A percentile compares a stretch with the other conserved stretches of the same genome.
Conservation (phyloP, 2,888 invertebrate genomes). For the Blastobasis adustella region DNA sequence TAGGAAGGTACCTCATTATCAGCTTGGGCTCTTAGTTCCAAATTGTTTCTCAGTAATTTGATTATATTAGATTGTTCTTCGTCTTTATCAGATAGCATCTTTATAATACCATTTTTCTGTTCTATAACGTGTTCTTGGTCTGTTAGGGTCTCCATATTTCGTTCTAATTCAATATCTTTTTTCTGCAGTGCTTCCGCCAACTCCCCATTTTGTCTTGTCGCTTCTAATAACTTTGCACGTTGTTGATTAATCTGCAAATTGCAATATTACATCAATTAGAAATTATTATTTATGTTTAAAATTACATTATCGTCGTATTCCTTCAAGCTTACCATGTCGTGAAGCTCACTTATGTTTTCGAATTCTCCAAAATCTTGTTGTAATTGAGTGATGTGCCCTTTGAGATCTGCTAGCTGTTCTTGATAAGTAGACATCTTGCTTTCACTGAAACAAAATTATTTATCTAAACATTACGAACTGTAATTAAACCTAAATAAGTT, state of each 20-base stretch:
- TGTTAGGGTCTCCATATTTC: constrained; percentile 24
- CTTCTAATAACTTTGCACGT: constrained; percentile 37
- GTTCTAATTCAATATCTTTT: constrained; percentile 38
- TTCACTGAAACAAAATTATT: constrained; percentile 30
- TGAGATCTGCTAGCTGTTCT: constrained; percentile 40
- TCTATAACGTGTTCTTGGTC: constrained; percentile 35
- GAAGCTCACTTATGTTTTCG: constrained; percentile 43
- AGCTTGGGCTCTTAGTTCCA: constrained; percentile 43
- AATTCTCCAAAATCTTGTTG: constrained; percentile 51
- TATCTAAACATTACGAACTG: not conserved
- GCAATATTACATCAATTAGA: not conserved
- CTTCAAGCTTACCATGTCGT: constrained; percentile 35
- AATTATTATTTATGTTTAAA: not conserved
- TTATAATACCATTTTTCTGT: constrained; percentile 39
- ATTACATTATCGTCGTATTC: not conserved
- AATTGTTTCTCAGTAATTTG: constrained; percentile 42
- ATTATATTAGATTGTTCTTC: constrained; percentile 53
- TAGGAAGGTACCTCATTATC: constrained; percentile 30
- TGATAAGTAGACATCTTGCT: constrained; percentile 47
- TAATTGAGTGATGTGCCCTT: constrained; percentile 41
- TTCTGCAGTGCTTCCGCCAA: constrained; percentile 38
- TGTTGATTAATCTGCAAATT: constrained; percentile 44
- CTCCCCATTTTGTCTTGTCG: constrained; percentile 36
- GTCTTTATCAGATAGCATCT: constrained; percentile 47
- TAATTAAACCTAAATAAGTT: not conserved